Evolutionary conservation across 2,797 vertebrate genomes (phyloP).

Genomic region (Lemur catta): DNA sequence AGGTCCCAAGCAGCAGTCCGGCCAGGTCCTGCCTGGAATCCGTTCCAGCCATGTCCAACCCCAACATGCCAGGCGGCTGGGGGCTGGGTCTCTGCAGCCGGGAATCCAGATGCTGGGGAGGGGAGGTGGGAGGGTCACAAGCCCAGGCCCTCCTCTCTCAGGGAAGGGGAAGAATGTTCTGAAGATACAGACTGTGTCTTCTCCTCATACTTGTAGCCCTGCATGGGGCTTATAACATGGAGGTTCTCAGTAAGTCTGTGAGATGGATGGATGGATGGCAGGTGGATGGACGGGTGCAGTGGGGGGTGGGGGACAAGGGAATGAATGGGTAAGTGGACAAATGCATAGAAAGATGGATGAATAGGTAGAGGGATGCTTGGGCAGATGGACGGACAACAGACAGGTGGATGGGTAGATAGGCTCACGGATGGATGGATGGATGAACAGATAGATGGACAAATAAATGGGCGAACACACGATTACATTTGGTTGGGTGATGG

Average conservation of each 20-base stretch:
- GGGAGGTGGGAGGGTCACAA: accelerated
- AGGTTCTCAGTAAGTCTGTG: not conserved
- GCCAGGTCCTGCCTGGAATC: not conserved
- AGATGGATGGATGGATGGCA: not conserved
- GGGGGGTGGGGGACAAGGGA: not conserved
- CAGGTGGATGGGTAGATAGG: not conserved
- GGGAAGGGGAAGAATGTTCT: not conserved
- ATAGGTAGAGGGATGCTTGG: too few species aligned
- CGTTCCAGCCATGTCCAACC: not conserved
- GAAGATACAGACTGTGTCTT: not conserved
- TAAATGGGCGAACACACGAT: not conserved
- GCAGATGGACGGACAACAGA: too few species aligned
- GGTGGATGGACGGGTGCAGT: not conserved
- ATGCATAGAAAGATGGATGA: not conserved
- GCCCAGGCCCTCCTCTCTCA: not conserved
- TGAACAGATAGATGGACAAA: not conserved
- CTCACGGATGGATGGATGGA: not conserved
- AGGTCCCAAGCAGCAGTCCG: not conserved
- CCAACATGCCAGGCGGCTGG: not conserved
- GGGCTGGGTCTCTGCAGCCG: not conserved
- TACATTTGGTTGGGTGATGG: not conserved
- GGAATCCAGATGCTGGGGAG: not conserved
- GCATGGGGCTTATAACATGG: not conserved
- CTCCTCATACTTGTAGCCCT: not conserved
- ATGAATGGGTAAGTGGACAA: too few species aligned